Conservation (phyloP, 2,113 vertebrate genomes). For the Cricetomys ansorgei region DNA sequence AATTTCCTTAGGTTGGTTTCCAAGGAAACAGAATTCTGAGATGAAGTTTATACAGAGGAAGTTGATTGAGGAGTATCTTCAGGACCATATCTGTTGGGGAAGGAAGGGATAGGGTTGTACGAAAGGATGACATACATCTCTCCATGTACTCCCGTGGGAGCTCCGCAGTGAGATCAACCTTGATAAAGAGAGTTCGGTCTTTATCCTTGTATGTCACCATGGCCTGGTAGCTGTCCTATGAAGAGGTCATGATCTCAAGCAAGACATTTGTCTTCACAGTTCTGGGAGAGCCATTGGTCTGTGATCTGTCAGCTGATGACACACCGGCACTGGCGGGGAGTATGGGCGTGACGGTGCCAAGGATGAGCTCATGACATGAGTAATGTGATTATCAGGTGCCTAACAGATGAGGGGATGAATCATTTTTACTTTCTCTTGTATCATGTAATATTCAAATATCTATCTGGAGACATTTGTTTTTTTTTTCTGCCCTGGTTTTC, state of each 20-base stretch:
- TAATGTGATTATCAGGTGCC: neutral
- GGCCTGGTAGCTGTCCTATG: neutral
- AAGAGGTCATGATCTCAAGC: neutral
- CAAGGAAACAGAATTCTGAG: constrained; percentile 32
- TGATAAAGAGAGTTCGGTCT: neutral
- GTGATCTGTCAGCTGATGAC: neutral
- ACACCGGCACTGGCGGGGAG: neutral
- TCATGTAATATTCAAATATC: neutral
- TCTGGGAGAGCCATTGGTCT: neutral
- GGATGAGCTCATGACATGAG: neutral
- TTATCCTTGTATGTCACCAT: neutral
- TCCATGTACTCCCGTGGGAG: neutral
- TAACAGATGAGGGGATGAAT: neutral
- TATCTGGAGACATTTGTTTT: neutral
- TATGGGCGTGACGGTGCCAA: neutral
- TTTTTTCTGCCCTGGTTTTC: neutral
- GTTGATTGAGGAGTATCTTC: neutral
- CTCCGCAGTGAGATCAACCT: neutral
- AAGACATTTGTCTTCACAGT: neutral
- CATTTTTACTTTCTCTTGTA: neutral
- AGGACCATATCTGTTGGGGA: neutral
- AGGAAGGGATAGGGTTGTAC: neutral
- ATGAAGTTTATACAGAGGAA: neutral
- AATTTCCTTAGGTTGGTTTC: constrained; percentile 25
- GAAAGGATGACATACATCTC: neutral